Base-by-base conservation (phyloP, 2,888 invertebrate species). In the Hedya salicella region DNA sequence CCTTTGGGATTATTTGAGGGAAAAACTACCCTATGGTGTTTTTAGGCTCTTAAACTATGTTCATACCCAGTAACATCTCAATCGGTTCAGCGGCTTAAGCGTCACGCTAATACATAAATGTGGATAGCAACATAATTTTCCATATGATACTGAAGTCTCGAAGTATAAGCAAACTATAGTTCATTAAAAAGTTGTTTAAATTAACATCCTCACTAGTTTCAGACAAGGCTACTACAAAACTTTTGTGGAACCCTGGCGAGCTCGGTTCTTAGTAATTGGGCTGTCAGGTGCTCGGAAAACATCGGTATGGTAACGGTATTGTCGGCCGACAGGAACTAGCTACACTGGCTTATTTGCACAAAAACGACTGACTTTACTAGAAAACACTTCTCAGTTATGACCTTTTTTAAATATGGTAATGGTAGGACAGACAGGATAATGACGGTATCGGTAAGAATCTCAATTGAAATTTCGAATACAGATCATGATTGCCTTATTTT, bases 211-310 rank as follows among this genome's bases (percentile, higher is more conserved):
- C n/a, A n/a, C n/a, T n/a, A n/a, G n/a, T 25, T 4, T 25, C 0
- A 6, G 25, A 25, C 25, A 25, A 25, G 6, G 6, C 25, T n/a
- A 25, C 5, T 25, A 25, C 25, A 25, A 25, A n/a, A n/a, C n/a
- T 25, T 54, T n/a, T 8, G 14, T 59, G 65, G 65, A 36, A 59
- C 64, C 64, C 57, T 50, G 50, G 1, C 32, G 16, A n/a, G 30
- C 53, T 49, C 54, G 30, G 46, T 54, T 42, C 61, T 54, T 53
- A 42, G 46, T 73, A 71, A 73, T 73, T 73, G 72, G 69, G 68
- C 69, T 71, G 72, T 73, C 72, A 68, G 62, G 62, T 40, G 56
- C 39, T 49, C 13, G 57, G 52, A 52, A 53, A 57, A 63, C 67
- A 63, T 53, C 46, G 56, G 40, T 44, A 46, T 50, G 42, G 39